Base-by-base conservation (phyloP, 2,797 vertebrate genomes). In the Cynopterus sphinx region DNA sequence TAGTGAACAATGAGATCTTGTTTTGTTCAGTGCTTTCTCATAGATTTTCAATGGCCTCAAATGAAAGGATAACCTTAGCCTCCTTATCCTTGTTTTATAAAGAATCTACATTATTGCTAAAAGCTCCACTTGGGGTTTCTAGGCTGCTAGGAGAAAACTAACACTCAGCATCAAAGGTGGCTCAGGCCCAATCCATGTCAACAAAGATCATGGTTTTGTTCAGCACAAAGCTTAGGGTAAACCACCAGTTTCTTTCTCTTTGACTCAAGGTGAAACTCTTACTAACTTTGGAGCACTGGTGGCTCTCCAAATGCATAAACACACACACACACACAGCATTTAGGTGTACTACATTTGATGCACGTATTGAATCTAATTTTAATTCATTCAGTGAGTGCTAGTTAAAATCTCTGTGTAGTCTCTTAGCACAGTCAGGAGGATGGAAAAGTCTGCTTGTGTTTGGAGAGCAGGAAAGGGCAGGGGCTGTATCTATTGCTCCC, bases 221-320 rank as follows among this genome's bases (percentile, higher is more conserved):
- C 75, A 82, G 68, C 67, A 78, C 0, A 3, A 90, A 90, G 28
- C 26, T 49, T 31, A 61, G 28, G 31, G 55, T 82, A 95, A 97
- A 91, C 81, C 87, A 83, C 79, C 33, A 82, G 57, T 93, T 92
- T 97, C 85, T 87, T 92, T 97, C 81, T 87, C 86, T 36, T 49
- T 96, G 93, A 95, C 61, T 96, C 78, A 88, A 91, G 81, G 61
- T 87, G 81, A 96, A 91, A 97, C 59, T 85, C 46, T 71, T 90
- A 82, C 24, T 65, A 31, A 51, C 71, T 96, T 61, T 84, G 22
- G 61, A 82, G 43, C 21, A 77, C 46, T 84, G 51, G 33, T 59
- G 33, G 13, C 39, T 92, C 28, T 81, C 51, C 68, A 71, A 68
- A 82, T 53, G 24, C 55, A 22, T 6, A 70, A n/a, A 26, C 9